Evolutionary conservation across 92 coral and sea anemone genomes (phyloP).

Genomic region (Metridium senile): DNA sequence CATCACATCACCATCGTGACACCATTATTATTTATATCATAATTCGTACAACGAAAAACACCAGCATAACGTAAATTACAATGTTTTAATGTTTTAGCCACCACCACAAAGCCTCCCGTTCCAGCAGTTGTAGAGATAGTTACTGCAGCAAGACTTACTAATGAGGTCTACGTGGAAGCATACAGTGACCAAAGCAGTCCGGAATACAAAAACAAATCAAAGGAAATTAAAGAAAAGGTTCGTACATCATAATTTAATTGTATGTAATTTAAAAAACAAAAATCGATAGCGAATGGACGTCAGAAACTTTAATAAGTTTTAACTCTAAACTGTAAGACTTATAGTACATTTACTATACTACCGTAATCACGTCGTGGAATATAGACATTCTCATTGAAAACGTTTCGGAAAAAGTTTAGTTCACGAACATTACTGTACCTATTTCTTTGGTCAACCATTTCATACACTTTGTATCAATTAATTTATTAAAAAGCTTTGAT

Average conservation of each 20-base stretch:
- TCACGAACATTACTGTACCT: no score
- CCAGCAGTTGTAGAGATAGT: neutral
- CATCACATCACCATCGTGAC: neutral
- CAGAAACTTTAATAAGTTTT: neutral
- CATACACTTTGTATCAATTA: no score
- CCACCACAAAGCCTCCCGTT: neutral
- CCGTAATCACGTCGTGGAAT: no score
- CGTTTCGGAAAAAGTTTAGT: no score
- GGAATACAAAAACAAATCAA: neutral
- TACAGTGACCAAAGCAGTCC: neutral
- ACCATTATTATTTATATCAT: neutral
- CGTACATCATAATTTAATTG: neutral
- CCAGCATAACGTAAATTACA: neutral
- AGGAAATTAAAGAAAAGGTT: neutral
- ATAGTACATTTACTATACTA: no score
- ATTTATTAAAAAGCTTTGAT: no score
- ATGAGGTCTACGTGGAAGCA: neutral
- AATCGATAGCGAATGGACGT: neutral
- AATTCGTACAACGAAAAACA: neutral
- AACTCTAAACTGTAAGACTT: no score
- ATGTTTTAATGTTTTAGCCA: neutral
- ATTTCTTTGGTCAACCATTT: no score
- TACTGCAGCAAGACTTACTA: neutral
- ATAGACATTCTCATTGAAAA: no score
- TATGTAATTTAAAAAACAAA: neutral